Evolutionary conservation across 2,888 invertebrate genomes (phyloP).

Genomic region (Dorcus hopei): DNA sequence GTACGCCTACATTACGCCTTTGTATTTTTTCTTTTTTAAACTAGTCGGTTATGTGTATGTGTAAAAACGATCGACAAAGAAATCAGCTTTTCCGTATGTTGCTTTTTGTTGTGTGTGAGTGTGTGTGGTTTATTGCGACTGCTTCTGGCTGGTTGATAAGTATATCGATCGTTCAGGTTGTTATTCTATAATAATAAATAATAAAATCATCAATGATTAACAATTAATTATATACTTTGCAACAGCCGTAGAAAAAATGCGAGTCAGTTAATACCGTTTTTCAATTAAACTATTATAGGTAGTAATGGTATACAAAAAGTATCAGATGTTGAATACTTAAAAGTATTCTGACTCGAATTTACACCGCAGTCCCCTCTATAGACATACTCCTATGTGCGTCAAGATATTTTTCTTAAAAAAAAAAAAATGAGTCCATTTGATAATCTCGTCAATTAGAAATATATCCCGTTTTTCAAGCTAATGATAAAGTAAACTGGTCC

Average conservation of each 20-base stretch:
- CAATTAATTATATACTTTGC: constrained; percentile 43
- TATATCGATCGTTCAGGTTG: constrained; percentile 27
- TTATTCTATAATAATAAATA: constrained; percentile 20
- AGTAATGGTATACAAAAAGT: background rate
- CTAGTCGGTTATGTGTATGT: no score
- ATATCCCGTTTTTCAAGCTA: background rate
- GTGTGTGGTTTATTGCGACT: background rate
- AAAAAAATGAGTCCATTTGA: constrained; percentile 35
- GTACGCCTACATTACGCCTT: constrained; percentile 24
- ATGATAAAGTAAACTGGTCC: no score
- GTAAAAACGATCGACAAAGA: no score
- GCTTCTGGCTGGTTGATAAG: constrained; percentile 42
- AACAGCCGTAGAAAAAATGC: constrained; percentile 46
- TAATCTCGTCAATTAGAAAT: constrained; percentile 23
- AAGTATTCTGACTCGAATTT: constrained; percentile 38
- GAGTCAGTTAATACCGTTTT: constrained; percentile 43
- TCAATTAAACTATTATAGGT: constrained; percentile 9
- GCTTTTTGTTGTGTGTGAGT: constrained; percentile 9
- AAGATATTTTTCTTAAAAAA: constrained; percentile 38
- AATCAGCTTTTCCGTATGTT: no score
- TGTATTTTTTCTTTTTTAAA: no score
- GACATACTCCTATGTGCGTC: constrained; percentile 48
- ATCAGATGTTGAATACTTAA: background rate
- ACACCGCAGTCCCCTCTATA: constrained; percentile 44
- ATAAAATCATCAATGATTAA: constrained; percentile 7